Evolutionary conservation across 2,113 vertebrate genomes (phyloP), one percentile per base, ranked within the genome.

Genomic region (Oncorhynchus kisutch): DNA sequence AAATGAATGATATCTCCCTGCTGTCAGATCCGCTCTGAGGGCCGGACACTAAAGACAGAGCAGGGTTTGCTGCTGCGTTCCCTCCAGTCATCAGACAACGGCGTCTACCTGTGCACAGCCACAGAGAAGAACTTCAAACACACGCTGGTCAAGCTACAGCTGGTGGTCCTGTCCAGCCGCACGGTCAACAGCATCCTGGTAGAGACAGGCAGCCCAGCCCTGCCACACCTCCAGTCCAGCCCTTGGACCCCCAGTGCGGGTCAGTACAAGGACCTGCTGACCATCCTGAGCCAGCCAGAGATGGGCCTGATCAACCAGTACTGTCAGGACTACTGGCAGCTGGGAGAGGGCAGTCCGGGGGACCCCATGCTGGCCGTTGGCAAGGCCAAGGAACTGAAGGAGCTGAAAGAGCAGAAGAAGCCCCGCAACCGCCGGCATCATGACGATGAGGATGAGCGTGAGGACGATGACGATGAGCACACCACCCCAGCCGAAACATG

Each of bases 111-210:
- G 86, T 99, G 98, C 91, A 98, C 97, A 0, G 96, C 98, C 91
- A 99, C 97, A 0, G 98, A 99, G 94, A 99, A 99, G 88, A 99
- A 97, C 94, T 99, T 99, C 93, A 99, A 98, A 82, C 97, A 99
- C 83, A 92, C 93, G 0, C 93, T 99, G 48, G 95, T 95, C 48
- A 96, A 95, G 79, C 93, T 99, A 85, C 96, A 97, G 90, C 94
- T 99, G 6, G 95, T 96, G 0, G 95, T 99, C 1, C 95, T 99
- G 34, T 95, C 95, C 75, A 88, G 88, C 54, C 95, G 96, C 0
- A 96, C 96, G 0, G 94, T 99, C 79, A 96, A 97, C 8, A 94
- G 93, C 0, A 94, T 96, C 84, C 93, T 97, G 87, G 94, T 96
- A 72, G 96, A 97, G 54, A 90, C 90, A 0, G 94, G 94, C 70